A percentile compares a stretch with the other conserved stretches of the same genome.
Evolutionary conservation across 2,797 vertebrate genomes (phyloP).

Genomic region (Apodemus agrarius): DNA sequence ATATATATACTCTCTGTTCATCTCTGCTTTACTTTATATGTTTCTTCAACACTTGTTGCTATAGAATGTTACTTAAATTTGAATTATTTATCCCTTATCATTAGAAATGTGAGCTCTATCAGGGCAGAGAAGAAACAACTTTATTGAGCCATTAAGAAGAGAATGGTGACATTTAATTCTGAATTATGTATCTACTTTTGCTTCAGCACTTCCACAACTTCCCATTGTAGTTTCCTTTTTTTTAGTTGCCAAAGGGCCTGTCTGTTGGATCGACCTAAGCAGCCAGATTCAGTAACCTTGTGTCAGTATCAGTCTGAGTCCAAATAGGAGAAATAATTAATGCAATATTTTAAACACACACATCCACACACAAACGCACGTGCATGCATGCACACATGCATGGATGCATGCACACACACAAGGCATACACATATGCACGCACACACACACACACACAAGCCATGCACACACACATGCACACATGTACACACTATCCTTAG

Average conservation of each 20-base stretch:
- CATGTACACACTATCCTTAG: no score
- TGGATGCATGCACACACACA: no score
- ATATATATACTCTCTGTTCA: not conserved
- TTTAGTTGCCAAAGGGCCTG: not conserved
- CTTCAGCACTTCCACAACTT: not conserved
- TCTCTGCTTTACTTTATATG: slow-evolving; percentile 4
- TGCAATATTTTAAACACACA: not conserved
- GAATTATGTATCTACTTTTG: slow-evolving; percentile 10
- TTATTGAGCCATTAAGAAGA: slow-evolving; percentile 16
- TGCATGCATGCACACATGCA: no score
- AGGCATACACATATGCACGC: no score
- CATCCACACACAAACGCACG: no score
- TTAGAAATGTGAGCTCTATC: slow-evolving; percentile 30
- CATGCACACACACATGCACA: no score
- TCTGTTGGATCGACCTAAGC: not conserved
- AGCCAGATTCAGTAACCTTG: not conserved
- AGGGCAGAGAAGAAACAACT: not conserved
- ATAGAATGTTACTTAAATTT: not conserved
- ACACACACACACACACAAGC: no score
- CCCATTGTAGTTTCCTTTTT: not conserved
- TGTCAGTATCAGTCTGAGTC: not conserved
- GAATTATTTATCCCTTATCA: not conserved
- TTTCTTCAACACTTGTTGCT: slow-evolving; percentile 33
- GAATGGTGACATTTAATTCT: not conserved
- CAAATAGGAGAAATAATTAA: not conserved